A percentile compares a stretch with the other conserved stretches of the same genome.
Conservation (phyloP, 1,140 invertebrate genomes). For the Drosophila suzukii region DNA sequence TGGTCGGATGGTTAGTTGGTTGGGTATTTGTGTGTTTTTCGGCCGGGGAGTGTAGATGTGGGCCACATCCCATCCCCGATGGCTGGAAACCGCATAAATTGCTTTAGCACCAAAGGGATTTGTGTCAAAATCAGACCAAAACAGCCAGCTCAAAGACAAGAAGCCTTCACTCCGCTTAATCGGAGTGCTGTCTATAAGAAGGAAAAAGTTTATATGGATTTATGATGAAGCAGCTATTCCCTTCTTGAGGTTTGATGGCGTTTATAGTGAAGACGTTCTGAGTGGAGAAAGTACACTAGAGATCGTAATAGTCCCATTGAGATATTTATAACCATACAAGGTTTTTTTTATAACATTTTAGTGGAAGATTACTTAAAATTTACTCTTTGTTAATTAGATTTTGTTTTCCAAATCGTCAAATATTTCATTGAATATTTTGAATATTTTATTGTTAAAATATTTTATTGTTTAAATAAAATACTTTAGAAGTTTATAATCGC, state of each 20-base stretch:
- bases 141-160: constrained; percentile 63
- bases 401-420: too few species aligned
- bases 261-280: not conserved
- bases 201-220: constrained; percentile 11
- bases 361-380: too few species aligned
- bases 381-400: too few species aligned
- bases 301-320: not conserved
- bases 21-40: constrained; percentile 26
- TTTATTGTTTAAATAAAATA: too few species aligned
- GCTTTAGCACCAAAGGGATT: constrained; percentile 82
- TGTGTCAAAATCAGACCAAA: constrained; percentile 78
- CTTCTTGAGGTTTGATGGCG: constrained; percentile 6
- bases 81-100: constrained; percentile 74
- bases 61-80: constrained; percentile 25
- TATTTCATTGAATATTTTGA: too few species aligned
- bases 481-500: too few species aligned
- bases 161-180: constrained; percentile 33
- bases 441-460: too few species aligned
- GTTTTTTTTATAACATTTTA: not conserved
- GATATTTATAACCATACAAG: not conserved
- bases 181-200: constrained; percentile 16
- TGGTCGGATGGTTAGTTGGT: constrained; percentile 13
- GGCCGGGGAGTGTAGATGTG: constrained; percentile 24
- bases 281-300: too few species aligned
- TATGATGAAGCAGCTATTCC: constrained; percentile 33